Evolutionary conservation across 2,113 vertebrate genomes (phyloP), one percentile per base, ranked within the genome.

Genomic region (Hippolais icterina): DNA sequence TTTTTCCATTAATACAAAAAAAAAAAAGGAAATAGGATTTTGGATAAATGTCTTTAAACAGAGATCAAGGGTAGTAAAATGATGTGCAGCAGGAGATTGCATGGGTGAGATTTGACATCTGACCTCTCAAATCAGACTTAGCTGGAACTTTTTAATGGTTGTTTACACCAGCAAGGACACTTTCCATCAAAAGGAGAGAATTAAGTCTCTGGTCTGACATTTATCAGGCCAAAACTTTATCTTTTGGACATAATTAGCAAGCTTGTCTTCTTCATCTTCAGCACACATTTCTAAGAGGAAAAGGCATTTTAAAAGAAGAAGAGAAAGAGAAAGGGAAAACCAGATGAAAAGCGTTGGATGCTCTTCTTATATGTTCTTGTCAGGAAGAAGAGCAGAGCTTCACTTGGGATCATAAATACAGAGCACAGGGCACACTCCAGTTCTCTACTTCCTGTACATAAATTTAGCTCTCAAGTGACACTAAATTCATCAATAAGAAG

Each of bases 91-190:
- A 83, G 82, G 88, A 94, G 93, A 90, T 82, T 71, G 54, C 47
- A n/a, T 69, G 89, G 83, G 90, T 96, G 86, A 88, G 82, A 96
- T 93, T 74, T 96, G 90, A 95, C 49, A 44, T 89, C 70, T 94
- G 68, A 46, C n/a, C 50, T 91, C 81, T 86, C 19, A 9, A 85
- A 94, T 83, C 64, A 94, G 90, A 75, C 35, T 76, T 93, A 89
- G 78, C 39, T 81, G 61, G 24, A 59, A 81, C 42, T 84, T 91
- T 96, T 90, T 92, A 68, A 95, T 93, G 71, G 35, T 74, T 90
- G 46, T 81, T 94, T 87, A 79, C n/a, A 59, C 59, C 13, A 81
- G 44, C 69, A 87, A 92, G 89, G 84, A 93, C 25, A 13, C 31
- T 87, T 86, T 46, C 52, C 39, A 56, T 72, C 86, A 94, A 33